Base-by-base conservation (phyloP, 2,888 invertebrate genomes). In the Ophion obscuratus region DNA sequence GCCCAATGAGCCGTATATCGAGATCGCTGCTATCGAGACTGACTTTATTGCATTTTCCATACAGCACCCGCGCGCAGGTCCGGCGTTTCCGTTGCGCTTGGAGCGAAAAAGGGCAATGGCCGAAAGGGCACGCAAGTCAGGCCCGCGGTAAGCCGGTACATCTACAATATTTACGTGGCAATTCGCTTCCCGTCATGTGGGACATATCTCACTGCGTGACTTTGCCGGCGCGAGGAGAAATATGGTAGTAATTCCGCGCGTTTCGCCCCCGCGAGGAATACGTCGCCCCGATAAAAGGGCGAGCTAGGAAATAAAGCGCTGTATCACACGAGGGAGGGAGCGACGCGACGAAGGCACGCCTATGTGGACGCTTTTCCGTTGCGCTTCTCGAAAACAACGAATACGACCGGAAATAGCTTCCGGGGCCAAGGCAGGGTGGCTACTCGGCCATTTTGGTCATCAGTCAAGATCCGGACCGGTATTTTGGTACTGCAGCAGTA, bases 141-240 rank as follows among this genome's bases (percentile, higher is more conserved):
- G 73, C 36, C 10, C 59, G 47, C 62, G 47, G 44, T 70, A 78
- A 44, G 20, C 53, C 53, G 59, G 14, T 44, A 67, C 57, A 61
- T 90, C 90, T 91, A 88, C 85, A 92, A 91, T 92, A 92, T 92
- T 91, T 91, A 91, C 88, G 89, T 86, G 83, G 90, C 90, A 89
- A 91, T 91, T 91, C 83, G 84, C 85, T 81, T 75, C 79, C 75
- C 86, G 88, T 89, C 87, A 88, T 73, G 78, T 74, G 86, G 76
- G 76, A 88, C 86, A 87, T 88, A 87, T 88, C 79, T 53, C 53
- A 53, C 53, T 17, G 77, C 84, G 77, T 68, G 80, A 79, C 84
- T 83, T 79, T 78, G 57, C 78, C 47, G 66, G 70, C 74, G 53
- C 53, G 73, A 47, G 73, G 71, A 87, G 88, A 89, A 88, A 88